Conservation (phyloP, 2,113 vertebrate genomes). For the Misgurnus anguillicaudatus region DNA sequence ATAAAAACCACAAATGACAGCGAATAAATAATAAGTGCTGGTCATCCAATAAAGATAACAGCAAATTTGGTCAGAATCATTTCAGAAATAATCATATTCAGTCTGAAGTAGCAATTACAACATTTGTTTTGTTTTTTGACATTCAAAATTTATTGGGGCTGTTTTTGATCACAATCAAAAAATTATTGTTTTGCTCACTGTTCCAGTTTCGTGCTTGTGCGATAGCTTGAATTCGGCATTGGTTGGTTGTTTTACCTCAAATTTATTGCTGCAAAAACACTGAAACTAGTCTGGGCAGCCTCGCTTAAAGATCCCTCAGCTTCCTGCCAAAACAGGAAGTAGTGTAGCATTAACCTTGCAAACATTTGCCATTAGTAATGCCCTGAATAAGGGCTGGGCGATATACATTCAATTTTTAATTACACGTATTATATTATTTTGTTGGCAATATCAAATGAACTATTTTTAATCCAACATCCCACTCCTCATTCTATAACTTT, state of each 20-base stretch:
- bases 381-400: background rate
- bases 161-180: constrained; percentile 10
- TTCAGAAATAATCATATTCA: constrained; percentile 64
- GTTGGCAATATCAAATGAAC: background rate
- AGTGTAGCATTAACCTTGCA: constrained; percentile 32
- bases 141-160: constrained; percentile 23
- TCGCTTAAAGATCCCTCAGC: constrained; percentile 44
- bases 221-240: constrained; percentile 11
- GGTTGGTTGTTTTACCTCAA: constrained; percentile 11
- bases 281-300: constrained; percentile 51
- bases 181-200: constrained; percentile 3
- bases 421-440: background rate
- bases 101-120: background rate
- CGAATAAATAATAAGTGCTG: constrained; percentile 99
- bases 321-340: constrained; percentile 49
- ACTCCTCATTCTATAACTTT: too few species aligned
- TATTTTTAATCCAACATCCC: too few species aligned
- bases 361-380: background rate
- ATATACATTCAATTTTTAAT: background rate
- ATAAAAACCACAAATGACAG: constrained; percentile 86
- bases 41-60: constrained; percentile 81
- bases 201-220: constrained; percentile 16
- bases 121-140: constrained; percentile 1
- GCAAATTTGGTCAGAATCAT: constrained; percentile 70
- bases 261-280: constrained; percentile 40